Base-by-base conservation (phyloP, 2,888 invertebrate species). In the Uropetala carovei region DNA sequence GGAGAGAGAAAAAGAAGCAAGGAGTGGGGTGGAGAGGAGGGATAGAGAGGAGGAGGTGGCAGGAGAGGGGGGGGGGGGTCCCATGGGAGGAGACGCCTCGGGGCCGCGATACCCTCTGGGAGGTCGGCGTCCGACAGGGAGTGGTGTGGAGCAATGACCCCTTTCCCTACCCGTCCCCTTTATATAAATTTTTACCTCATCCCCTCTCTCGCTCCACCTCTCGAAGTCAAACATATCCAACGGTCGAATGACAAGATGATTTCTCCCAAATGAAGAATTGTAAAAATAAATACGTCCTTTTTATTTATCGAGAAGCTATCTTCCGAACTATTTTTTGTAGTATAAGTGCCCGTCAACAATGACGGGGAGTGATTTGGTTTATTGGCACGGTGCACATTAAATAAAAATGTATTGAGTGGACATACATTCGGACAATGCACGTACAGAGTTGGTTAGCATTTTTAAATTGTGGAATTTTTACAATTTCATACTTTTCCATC, bases 91-190 rank as follows among this genome's bases (percentile, higher is more conserved):
- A 58, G 85, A 27, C 58, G 60, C 86, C 86, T 18, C 9, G 30
- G 83, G 89, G 89, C 68, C 64, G 14, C 18, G n/a, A 68, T 43
- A 68, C 64, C 89, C 89, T 89, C 64, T 43, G 64, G 89, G 89
- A 89, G 89, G 89, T 89, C 89, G 89, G 89, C 68, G 89, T 27
- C 89, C 89, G 64, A 11, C 18, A 64, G 89, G 89, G 89, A 89
- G 89, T 89, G 89, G 64, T 64, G 64, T 18, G 64, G 89, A 68
- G 60, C 89, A 89, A 89, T 64, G 89, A 89, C 89, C 89, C 64
- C 89, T 16, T 11, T n/a, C n/a, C n/a, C n/a, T n/a, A n/a, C n/a
- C n/a, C 59, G 30, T 30, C 68, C 64, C n/a, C 89, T 18, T 68
- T 30, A 86, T n/a, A 10, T 7, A 16, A 30, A 86, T 86, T 86